Evolutionary conservation across 92 coral and sea anemone genomes (phyloP), one percentile per base, ranked within the genome.

Genomic region (Epizoanthus fatuus): DNA sequence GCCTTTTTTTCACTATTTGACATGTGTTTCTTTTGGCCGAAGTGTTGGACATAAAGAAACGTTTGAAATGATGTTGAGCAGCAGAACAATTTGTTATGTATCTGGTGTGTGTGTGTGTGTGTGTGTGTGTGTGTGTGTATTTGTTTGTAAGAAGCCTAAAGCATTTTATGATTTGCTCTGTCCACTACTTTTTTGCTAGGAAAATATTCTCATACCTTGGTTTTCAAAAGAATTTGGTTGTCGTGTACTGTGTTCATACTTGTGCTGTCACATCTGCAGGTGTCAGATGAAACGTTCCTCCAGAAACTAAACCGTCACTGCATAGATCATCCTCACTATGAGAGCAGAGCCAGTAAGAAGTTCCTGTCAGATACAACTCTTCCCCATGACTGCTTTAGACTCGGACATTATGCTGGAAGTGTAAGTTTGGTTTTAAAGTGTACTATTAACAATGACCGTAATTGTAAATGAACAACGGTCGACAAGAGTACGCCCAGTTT

Each of bases 361-460:
- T 94, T 89, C 89, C 89, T 92, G 8, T 94, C 98, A 1, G 98
- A 94, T 52, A 62, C 42, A 20, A 78, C 93, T 15, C 88, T 91
- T 25, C 92, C 94, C 10, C 97, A 90, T 40, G 98, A 93, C 75
- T 91, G 93, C 81, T 97, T 97, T 90, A 87, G 98, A 54, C 87
- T 97, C 2, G 92, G 79, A 80, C 99, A 97, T 75, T 97, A 97
- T 67, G 99, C 99, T 57, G 99, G 99, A 81, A 95, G 94, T 85
- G 99, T 96, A 80, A 87, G 96, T 75, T 11, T 19, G 19, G 9
- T 5, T 25, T 35, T 32, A 8, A 32, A 7, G 13, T 15, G 62
- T 54, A 42, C 56, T 5, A 2, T 25, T 12, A 25, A 20, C 20
- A 16, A 7, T 45, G 15, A 10, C 15, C 9, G 5, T 49, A 45